Evolutionary conservation across 2,113 vertebrate genomes (phyloP).

Genomic region (Raja brachyura): DNA sequence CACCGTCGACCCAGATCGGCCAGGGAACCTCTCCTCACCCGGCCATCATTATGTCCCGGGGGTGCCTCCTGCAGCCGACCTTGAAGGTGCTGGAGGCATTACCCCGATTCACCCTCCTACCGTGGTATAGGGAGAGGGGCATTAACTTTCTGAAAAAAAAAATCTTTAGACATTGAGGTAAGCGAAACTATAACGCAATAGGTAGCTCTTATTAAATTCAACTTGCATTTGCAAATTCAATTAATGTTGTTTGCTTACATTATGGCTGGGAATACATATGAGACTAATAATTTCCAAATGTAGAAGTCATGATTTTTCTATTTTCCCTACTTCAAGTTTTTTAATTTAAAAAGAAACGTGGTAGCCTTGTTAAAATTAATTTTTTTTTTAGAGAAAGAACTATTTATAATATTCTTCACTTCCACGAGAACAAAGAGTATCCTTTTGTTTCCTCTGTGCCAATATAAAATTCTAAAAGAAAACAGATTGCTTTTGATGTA

Average conservation of each 20-base stretch:
- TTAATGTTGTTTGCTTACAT: background rate
- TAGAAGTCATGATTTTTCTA: background rate
- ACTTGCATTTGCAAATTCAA: background rate
- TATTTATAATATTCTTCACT: background rate
- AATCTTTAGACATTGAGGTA: background rate
- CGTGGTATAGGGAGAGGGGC: background rate
- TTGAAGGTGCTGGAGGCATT: no score
- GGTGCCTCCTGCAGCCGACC: no score
- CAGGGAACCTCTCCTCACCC: no score
- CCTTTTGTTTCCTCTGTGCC: background rate
- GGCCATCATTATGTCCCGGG: no score
- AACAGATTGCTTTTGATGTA: background rate
- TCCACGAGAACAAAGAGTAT: slow-evolving; percentile 2
- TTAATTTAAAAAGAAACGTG: background rate
- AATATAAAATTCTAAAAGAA: slow-evolving; percentile 15
- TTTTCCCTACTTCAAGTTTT: background rate
- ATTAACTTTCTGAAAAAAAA: background rate
- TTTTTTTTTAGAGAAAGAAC: background rate
- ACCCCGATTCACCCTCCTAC: no score
- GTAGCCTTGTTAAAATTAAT: background rate
- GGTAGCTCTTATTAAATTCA: background rate
- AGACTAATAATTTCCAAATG: background rate
- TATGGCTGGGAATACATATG: background rate
- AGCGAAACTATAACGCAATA: background rate
- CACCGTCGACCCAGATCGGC: no score